Base-by-base conservation (phyloP, 2,113 vertebrate genomes). In the Tyrannus savana region DNA sequence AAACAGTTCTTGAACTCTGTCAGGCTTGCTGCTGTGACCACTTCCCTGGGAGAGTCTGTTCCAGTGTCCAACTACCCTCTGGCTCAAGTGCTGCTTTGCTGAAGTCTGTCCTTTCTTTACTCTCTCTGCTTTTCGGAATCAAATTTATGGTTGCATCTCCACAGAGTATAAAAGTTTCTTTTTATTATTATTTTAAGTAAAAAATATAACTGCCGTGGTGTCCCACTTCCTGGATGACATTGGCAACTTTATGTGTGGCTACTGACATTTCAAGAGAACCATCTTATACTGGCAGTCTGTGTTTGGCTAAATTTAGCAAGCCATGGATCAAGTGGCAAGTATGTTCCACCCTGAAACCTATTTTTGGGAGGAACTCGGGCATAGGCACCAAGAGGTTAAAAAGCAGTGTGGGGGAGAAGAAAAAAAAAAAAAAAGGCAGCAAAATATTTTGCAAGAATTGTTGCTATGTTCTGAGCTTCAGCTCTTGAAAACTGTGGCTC, bases 371-470 rank as follows among this genome's bases (percentile, higher is more conserved):
- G 69, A 88, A 92, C 86, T 95, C 64, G 0, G 0, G 88, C 56
- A 94, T 44, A 95, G 93, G 37, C 92, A 95, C 47, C 90, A 96
- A 96, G 72, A 95, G 93, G 93, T 95, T 97, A 96, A 97, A 95
- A 95, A 95, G 47, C 62, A 84, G 93, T 68, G 91, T 77, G 75
- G 72, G 55, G 76, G 68, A 89, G 69, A 84, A 27, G 27, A 2
- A 12, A 9, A 25, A 24, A 33, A 47, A 56, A 47, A 56, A 44
- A 58, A 82, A 47, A 76, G 93, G 87, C 69, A 93, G 79, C 85
- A 97, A 96, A 96, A 96, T 96, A 95, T 96, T 97, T 96, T 95
- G 93, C 68, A 96, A 95, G 96, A 93, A 96, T 96, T 1, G 90
- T 96, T 96, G 95, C 96, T 96, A 95, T 94, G 92, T 93, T 94